Evolutionary conservation across 2,113 vertebrate genomes (phyloP), one percentile per base, ranked within the genome.

Genomic region (Bombycilla garrulus): DNA sequence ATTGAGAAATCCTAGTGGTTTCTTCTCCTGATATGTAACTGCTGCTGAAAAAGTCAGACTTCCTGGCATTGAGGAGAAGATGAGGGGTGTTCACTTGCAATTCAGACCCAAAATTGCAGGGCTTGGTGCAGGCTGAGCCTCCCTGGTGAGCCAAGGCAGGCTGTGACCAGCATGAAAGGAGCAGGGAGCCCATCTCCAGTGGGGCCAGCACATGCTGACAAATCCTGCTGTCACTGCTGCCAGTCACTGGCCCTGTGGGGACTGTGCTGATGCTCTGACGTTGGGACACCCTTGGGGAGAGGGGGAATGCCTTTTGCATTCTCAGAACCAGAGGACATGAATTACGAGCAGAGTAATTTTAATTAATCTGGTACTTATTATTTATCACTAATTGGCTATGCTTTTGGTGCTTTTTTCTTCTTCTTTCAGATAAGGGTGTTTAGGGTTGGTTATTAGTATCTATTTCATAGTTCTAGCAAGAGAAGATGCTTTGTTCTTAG

Each of bases 1-100:
- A 91, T 36, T 91, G 92, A 96, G 70, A 33, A 90, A 96, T 86
- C 97, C 76, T 57, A 48, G 58, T 50, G 87, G 81, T 54, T 91
- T 91, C 20, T 23, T 82, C 50, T 96, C 92, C 73, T 89, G 78
- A 79, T 69, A 47, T 54, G 38, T 82, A 85, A 60, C 50, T 1
- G 1, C 74, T 69, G 45, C n/a, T 94, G 80, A 53, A 74, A 89
- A 50, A 81, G 66, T 35, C 28, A 42, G 62, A 33, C 2, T 56
- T 57, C 23, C 3, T 86, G 73, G 81, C 48, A 48, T 26, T 77
- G 36, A 40, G 69, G 87, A 6, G 31, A 18, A 69, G 7, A n/a
- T 20, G 24, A 61, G 5, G n/a, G 91, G 36, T 15, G 11, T 88
- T 57, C 0, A 0, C 10, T 77, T 65, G 22, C 0, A 4, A 10